phyloP scores from a whole-genome alignment of 2,113 vertebrate species.

The Numida meleagris region DNA sequence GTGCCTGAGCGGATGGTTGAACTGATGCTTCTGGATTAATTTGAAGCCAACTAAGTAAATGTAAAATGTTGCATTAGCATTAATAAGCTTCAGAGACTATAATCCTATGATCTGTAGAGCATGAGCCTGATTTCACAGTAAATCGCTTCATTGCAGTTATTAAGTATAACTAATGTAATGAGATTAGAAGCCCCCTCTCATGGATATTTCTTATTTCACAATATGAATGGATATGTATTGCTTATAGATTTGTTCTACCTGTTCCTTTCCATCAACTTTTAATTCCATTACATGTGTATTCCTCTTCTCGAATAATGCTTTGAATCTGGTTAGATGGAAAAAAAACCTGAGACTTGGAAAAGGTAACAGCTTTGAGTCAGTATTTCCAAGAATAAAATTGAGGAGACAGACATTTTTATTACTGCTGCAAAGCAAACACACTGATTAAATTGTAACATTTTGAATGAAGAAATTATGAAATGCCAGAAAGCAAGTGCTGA shows the following conservation, averaged over 20 bases:
- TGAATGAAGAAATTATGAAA: constrained; percentile 8
- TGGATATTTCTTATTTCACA: background rate
- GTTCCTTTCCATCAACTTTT: background rate
- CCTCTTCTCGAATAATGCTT: background rate
- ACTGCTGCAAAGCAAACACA: background rate
- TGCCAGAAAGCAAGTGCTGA: background rate
- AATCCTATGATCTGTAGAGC: constrained; percentile 32
- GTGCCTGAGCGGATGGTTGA: background rate
- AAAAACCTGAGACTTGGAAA: background rate
- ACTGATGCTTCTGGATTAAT: background rate
- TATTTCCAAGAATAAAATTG: constrained; percentile 18
- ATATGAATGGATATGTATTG: background rate
- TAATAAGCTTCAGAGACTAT: constrained; percentile 17
- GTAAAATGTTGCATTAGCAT: constrained; percentile 12
- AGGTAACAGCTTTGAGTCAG: background rate
- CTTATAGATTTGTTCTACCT: background rate
- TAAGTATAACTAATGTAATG: constrained; percentile 20
- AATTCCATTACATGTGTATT: background rate
- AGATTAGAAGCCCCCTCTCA: background rate
- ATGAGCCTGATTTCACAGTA: constrained; percentile 33
- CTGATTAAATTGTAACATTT: background rate
- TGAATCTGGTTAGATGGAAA: background rate
- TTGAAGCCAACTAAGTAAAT: background rate
- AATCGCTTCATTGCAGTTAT: background rate
- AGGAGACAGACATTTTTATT: constrained; percentile 5